phyloP scores from a whole-genome alignment of 2,113 vertebrate genomes.

The Pardalotus punctatus region DNA sequence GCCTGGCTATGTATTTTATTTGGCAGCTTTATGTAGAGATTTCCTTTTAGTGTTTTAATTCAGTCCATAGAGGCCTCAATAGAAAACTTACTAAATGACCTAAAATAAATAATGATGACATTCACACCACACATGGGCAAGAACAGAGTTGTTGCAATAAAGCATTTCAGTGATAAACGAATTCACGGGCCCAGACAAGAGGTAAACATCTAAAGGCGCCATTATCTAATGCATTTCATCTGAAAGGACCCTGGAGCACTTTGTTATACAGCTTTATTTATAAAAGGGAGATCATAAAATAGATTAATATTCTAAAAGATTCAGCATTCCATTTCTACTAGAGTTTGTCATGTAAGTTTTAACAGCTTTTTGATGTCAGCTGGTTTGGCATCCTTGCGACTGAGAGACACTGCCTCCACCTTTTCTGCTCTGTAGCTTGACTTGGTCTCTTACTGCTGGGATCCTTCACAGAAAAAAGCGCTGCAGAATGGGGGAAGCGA shows the following conservation, averaged over 20 bases:
- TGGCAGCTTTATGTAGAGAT: neutral
- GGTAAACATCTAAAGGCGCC: slow-evolving; percentile 3
- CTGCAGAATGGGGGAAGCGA: neutral
- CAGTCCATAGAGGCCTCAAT: neutral
- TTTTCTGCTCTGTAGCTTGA: neutral
- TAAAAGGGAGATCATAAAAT: slow-evolving; percentile 14
- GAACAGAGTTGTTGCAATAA: neutral
- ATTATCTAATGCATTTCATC: slow-evolving; percentile 19
- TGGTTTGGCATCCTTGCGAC: neutral
- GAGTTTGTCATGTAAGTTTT: neutral
- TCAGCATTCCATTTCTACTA: neutral
- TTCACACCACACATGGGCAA: neutral
- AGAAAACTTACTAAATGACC: neutral
- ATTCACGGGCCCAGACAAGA: slow-evolving; percentile 9
- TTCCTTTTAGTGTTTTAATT: neutral
- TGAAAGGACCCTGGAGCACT: neutral
- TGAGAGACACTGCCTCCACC: neutral
- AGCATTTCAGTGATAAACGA: neutral
- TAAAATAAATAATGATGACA: slow-evolving; percentile 31
- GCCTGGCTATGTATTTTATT: neutral
- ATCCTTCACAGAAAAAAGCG: neutral
- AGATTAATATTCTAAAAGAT: neutral
- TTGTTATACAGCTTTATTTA: neutral
- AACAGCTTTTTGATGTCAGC: neutral
- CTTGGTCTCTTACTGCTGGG: neutral